Evolutionary conservation across 1,140 invertebrate genomes (phyloP), one percentile per base, ranked within the genome.

Genomic region (Homalodisca vitripennis): DNA sequence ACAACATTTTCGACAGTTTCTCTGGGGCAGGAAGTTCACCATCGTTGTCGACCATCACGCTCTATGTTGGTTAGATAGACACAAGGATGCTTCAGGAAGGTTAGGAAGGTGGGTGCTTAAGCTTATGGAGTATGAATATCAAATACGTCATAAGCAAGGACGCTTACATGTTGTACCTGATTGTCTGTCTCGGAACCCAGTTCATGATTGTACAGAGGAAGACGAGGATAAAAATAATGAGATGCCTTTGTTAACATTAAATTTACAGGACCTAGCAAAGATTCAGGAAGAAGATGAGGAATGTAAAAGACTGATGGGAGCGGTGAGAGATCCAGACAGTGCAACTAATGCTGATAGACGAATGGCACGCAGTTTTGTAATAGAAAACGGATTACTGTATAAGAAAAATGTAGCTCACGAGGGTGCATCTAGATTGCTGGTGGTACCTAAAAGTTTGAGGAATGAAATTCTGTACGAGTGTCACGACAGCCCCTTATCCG

Each of bases 11-110:
- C 67, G 77, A 66, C 76, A 77, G 29, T 86, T 83, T 74, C 66
- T 87, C 2, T 80, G 79, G 67, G 80, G 80, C 22, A 75, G 62
- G 30, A 77, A 80, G 62, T 86, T 86, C 70, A 80, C 71, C 22
- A 77, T 86, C 0, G 65, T 80, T 13, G 85, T 81, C 1, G 84
- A 87, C 70, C 81, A 86, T 71, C 75, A 77, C 70, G 79, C 82
- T 0, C 71, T 86, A 20, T 75, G 71, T 30, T 85, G 80, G 78
- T 70, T 86, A 0, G 76, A 79, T 46, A 78, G 77, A 12, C 68
- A 81, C 0, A 84, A 83, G 70, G 80, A 85, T 57, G 78, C 80
- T 10, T 79, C 75, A 12, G 76, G 78, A 31, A 73, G 80, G 72
- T 71, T 86, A 20, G 75, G 81, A 2, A 70, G 82, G 14, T 87